Evolutionary conservation across 2,888 invertebrate species (phyloP).

Genomic region (Bugulina stolonifera): DNA sequence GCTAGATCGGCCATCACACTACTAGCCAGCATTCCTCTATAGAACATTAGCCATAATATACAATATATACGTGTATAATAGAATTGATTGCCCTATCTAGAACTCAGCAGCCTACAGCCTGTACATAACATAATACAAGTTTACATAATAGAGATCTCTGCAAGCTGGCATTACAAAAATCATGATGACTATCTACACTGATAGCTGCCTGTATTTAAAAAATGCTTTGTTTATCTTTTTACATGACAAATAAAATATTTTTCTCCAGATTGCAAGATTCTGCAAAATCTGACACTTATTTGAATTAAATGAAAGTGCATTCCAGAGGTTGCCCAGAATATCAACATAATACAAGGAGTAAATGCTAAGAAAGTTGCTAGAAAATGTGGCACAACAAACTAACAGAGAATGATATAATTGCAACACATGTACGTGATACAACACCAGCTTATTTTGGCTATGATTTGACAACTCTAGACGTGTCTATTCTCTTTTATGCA

Average conservation of each 20-base stretch:
- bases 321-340: neutral
- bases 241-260: neutral
- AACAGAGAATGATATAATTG: neutral
- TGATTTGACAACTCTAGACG: conserved; percentile 12
- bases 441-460: neutral
- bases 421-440: too few species aligned
- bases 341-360: neutral
- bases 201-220: too few species aligned
- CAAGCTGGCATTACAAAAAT: too few species aligned
- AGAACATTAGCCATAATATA: too few species aligned
- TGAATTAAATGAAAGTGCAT: neutral
- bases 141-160: too few species aligned
- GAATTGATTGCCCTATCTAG: too few species aligned
- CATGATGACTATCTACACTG: too few species aligned
- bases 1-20: conserved; percentile 15
- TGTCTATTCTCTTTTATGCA: conserved; percentile 10
- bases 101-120: too few species aligned
- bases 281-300: neutral
- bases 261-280: neutral
- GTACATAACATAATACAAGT: too few species aligned
- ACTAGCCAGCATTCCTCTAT: conserved; percentile 18
- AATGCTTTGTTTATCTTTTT: neutral
- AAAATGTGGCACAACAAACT: neutral
- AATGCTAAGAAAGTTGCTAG: neutral
- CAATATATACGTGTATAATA: too few species aligned